Evolutionary conservation across 2,113 vertebrate species (phyloP), one percentile per base, ranked within the genome.

Genomic region (Sinocyclocheilus anshuiensis): DNA sequence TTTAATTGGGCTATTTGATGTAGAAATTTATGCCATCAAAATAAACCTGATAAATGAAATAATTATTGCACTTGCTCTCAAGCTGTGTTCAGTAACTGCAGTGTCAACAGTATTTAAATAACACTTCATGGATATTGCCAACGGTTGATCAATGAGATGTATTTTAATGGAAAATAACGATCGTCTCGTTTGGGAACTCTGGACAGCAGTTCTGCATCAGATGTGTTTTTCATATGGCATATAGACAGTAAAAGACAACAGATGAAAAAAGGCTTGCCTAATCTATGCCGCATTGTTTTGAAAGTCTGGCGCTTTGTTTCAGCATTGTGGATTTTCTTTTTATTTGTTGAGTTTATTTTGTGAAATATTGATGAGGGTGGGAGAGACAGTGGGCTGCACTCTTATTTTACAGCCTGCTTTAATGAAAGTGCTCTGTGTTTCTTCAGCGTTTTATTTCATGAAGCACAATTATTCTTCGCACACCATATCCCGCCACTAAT

Each of bases 361-460:
- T 77, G 55, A 83, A 82, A 82, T 61, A 82, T 77, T 71, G 48
- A 77, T 88, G 45, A 83, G 83, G 71, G 55, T 36, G 55, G 18
- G 45, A 69, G 59, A 42, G 11, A 59, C 84, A 42, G 50, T 26
- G 18, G 42, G 18, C 55, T 6, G 81, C 29, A 67, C 16, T 85
- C 59, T 22, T 16, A 63, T 53, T 48, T 77, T 50, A 72, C 33
- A 84, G 57, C 45, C 42, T 81, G 53, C 81, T 83, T 83, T 83
- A 83, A 72, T 83, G 81, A 69, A 83, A 83, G 81, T 83, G 81
- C 39, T 83, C 53, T 71, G 53, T 26, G n/a, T 72, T 69, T 78
- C 45, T 65, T 50, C 20, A 67, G 79, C 45, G 13, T 76, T 71
- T 81, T 61, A 42, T 86, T 63, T 50, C 8, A 39, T 59, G 81